These are phyloP conservation scores for Solen grandis DNA, from an alignment of 1,140 invertebrate species.

Conservation along the genomic window DNA sequence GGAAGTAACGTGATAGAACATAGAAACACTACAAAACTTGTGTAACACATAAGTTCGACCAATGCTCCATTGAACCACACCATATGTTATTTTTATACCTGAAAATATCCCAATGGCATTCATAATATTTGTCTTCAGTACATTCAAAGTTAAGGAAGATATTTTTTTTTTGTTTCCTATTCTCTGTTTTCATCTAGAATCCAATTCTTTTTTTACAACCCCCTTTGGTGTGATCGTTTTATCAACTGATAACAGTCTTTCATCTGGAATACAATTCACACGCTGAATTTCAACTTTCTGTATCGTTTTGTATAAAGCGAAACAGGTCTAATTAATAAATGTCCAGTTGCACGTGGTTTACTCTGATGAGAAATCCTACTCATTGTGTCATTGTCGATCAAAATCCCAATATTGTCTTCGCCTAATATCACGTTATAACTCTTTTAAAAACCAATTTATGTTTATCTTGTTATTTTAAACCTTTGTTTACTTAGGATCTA, in stretches of 20 bases:
- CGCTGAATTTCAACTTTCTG: background rate
- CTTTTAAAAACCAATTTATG: no score
- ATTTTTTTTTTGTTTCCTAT: conserved; percentile 16
- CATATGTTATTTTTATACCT: background rate
- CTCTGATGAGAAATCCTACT: no score
- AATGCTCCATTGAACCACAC: conserved; percentile 19
- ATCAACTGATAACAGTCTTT: conserved; percentile 12
- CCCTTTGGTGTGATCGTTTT: conserved; percentile 7
- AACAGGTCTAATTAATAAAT: background rate
- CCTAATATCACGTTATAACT: no score
- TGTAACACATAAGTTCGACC: conserved; percentile 6
- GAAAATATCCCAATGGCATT: background rate
- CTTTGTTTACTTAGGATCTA: no score
- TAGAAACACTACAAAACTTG: conserved; percentile 3
- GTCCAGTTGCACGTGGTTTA: background rate
- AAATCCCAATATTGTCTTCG: no score
- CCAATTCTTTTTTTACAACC: background rate
- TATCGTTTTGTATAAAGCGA: background rate
- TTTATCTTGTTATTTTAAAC: no score
- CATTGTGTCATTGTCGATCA: no score
- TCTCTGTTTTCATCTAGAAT: background rate
- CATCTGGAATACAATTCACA: conserved; percentile 27
- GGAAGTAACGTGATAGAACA: background rate
- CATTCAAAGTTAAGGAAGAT: conserved; percentile 40
- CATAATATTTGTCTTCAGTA: background rate